Percentiles rank a stretch among this genome's conserved stretches.
These are phyloP conservation scores for Lethocerus indicus DNA, from an alignment of 1,140 invertebrate genomes.

Conservation along the genomic window DNA sequence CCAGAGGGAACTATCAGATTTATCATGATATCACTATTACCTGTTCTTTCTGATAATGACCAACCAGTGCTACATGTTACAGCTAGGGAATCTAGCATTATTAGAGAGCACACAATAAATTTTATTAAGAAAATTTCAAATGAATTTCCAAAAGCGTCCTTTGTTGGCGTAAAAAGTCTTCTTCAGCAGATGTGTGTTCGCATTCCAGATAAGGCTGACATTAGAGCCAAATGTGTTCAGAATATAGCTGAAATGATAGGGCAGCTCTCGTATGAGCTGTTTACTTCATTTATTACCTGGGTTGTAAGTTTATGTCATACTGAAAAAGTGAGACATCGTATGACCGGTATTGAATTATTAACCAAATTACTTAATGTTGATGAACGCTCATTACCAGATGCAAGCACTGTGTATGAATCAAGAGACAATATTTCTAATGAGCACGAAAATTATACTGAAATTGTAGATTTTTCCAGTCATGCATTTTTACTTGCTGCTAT, in stretches of 20 bases:
- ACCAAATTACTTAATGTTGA: conserved; percentile 26
- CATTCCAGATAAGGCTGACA: conserved; percentile 37
- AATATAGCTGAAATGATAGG: conserved; percentile 30
- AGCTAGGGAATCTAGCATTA: conserved; percentile 23
- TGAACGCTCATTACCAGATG: too few relatives aligned
- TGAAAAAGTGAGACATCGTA: conserved; percentile 28
- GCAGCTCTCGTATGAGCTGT: conserved; percentile 23
- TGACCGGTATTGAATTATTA: conserved; percentile 38
- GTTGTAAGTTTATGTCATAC: conserved; percentile 31
- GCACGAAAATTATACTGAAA: neutral
- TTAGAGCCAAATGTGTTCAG: conserved; percentile 31
- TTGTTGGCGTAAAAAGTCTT: conserved; percentile 27
- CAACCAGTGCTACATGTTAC: conserved; percentile 23
- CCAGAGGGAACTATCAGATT: conserved; percentile 25
- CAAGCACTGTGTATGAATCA: too few relatives aligned
- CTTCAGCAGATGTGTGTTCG: conserved; percentile 37
- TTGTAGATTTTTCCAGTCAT: neutral
- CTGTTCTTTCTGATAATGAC: conserved; percentile 27
- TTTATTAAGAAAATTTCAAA: conserved; percentile 32
- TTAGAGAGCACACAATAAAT: conserved; percentile 30
- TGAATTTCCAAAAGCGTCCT: conserved; percentile 23
- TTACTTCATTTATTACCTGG: conserved; percentile 28
- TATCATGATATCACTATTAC: conserved; percentile 31
- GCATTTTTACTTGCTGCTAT: conserved; percentile 29
- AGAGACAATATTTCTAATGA: conserved; percentile 16